Base-by-base conservation (phyloP, 1,140 invertebrate genomes). In the Calycopis cecrops region DNA sequence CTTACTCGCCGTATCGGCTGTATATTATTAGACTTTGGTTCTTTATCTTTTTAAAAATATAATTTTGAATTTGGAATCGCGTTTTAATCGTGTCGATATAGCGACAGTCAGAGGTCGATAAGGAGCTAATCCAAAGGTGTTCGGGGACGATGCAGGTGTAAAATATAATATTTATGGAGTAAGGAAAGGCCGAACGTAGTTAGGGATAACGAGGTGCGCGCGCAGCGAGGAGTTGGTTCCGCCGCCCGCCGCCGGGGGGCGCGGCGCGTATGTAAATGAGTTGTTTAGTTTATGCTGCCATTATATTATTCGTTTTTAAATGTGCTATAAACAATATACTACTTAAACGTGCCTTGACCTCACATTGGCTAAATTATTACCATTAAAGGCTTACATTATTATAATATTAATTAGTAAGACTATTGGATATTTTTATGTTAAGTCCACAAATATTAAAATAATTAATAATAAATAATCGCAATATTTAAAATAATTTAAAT, bases 141-240 rank as follows among this genome's bases (percentile, higher is more conserved):
- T 35, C 51, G 21, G 58, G 65, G 76, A 79, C 71, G 73, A 65
- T 73, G 73, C 80, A 85, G 79, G 82, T 84, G 82, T 82, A 77
- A 84, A 85, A 84, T 84, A 84, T 83, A 76, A 84, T 84, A 86
- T 86, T 86, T 85, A 85, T 81, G 71, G 72, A 71, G 73, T 81
- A 78, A 79, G 74, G 79, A 82, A 82, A 80, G 77, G 71, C 76
- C 69, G 68, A 76, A 75, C 69, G 79, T 86, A 82, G 82, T 86
- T 86, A 86, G 78, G 62, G 63, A 69, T 86, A 86, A 86, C 84
- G 80, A 86, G 80, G 74, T 82, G 76, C 77, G 74, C 73, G 77
- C 77, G 77, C 74, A 67, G 62, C 73, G 60, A 85, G 84, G 84
- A 82, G 83, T 84, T 77, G 59, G 76, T 81, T 69, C 69, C 65